Base-by-base conservation (phyloP, 2,797 vertebrate genomes). In the Orestias chungarensis region DNA sequence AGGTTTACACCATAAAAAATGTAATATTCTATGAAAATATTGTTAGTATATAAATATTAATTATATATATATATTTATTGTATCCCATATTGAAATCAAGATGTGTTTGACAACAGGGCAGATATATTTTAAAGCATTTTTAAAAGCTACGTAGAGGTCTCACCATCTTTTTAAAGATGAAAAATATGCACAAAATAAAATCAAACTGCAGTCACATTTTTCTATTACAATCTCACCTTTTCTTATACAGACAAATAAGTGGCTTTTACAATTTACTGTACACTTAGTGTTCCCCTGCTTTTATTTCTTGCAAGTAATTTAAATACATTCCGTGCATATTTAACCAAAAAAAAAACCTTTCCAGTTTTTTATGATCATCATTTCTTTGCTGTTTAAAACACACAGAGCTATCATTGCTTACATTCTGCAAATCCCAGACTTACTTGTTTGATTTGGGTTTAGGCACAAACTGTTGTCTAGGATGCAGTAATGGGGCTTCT, bases 381-480 rank as follows among this genome's bases (percentile, higher is more conserved):
- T 46, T 20, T 47, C 7, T 38, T 40, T 38, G 49, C 31, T 12
- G 7, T 67, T 66, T 27, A 8, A 80, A 81, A 64, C 18, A 73
- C 66, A 79, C 54, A 66, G 81, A 61, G 0, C 1, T 68, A 46
- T 73, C 64, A 64, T 46, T 67, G 61, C 70, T 40, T 81, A 43
- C 4, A 43, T 65, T 66, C 35, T 50, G 57, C 64, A 29, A 74
- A 76, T 68, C 15, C 35, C 42, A 80, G 70, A 79, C 78, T 47
- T 38, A 64, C 25, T 67, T 81, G 62, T 87, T 88, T 83, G 74
- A 82, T 73, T 66, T 73, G 43, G 80, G 29, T 81, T 87, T 82
- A 74, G 29, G 38, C 71, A 76, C 73, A 79, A 79, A 73, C 77
- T 76, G 80, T 78, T 74, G 77, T 83, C 79, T 76, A 59, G 62